Evolutionary conservation across 1,140 invertebrate genomes (phyloP).

Genomic region (Nasonia giraulti): DNA sequence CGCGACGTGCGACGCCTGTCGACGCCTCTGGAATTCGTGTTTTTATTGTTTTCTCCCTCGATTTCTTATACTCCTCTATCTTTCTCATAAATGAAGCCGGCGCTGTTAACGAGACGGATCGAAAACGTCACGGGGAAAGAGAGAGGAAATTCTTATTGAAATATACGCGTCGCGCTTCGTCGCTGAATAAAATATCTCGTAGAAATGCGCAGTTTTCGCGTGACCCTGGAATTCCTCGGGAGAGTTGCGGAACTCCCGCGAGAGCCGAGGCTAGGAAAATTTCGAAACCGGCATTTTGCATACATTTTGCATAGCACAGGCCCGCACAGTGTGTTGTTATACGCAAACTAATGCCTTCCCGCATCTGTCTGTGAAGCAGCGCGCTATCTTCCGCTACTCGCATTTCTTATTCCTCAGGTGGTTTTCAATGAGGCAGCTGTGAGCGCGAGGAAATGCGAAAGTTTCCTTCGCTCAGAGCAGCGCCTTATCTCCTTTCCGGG

Average conservation of each 20-base stretch:
- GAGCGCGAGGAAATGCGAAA: conserved; percentile 20
- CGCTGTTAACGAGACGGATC: not conserved
- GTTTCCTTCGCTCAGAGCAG: conserved; percentile 18
- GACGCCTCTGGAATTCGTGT: not conserved
- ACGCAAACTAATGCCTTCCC: conserved; percentile 1
- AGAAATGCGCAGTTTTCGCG: conserved; percentile 4
- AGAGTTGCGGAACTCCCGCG: conserved; percentile 1
- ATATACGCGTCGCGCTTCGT: not conserved
- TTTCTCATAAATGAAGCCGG: not conserved
- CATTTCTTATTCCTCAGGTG: conserved; percentile 53
- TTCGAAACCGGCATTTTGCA: not conserved
- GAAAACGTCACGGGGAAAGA: not conserved
- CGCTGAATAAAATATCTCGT: conserved; percentile 24
- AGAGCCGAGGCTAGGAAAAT: not conserved
- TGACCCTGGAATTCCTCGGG: not conserved
- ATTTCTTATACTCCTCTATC: not conserved
- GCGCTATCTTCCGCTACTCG: not conserved
- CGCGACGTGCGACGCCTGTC: not conserved
- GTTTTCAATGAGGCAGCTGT: conserved; percentile 36
- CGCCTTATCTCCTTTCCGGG: conserved; percentile 31
- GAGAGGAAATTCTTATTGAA: not conserved
- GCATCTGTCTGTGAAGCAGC: not conserved
- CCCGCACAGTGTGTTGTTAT: not conserved
- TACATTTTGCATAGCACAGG: not conserved
- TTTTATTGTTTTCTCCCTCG: not conserved